These are phyloP conservation scores for Stenodema calcarata DNA, from an alignment of 2,888 invertebrate genomes.

Conservation along the genomic window DNA sequence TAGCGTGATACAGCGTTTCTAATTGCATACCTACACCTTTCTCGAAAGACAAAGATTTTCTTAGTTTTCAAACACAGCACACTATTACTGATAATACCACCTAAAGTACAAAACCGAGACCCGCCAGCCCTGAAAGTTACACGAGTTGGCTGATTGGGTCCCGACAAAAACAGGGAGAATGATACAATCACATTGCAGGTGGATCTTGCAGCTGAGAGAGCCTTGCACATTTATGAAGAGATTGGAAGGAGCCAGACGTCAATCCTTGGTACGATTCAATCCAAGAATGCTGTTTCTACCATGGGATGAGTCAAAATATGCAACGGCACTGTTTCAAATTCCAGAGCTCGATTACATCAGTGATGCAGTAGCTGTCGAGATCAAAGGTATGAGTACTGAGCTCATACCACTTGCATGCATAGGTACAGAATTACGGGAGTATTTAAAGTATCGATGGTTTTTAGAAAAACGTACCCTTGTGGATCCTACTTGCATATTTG, in stretches of 20 bases:
- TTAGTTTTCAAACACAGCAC: no score
- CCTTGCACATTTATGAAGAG: constrained; percentile 3
- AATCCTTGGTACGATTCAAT: constrained; percentile 1
- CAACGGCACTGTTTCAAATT: background rate
- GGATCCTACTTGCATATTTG: no score
- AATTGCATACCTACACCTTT: no score
- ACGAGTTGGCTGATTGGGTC: background rate
- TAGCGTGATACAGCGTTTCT: no score
- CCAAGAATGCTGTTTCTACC: constrained; percentile 36
- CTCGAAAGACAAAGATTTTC: no score
- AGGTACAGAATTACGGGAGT: no score
- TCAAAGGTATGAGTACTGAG: background rate
- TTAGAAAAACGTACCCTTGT: no score
- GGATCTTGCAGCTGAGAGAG: constrained; percentile 26
- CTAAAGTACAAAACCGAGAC: no score
- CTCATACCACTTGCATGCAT: background rate
- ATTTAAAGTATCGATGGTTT: no score
- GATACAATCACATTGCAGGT: constrained; percentile 7
- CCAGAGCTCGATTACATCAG: background rate
- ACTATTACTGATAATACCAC: no score
- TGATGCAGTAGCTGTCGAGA: background rate
- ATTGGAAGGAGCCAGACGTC: background rate
- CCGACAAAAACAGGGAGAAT: background rate
- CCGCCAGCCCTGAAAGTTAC: background rate
- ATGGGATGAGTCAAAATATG: background rate